These are phyloP conservation scores for Heliconius hermathena DNA, from an alignment of 1,140 invertebrate species.

Conservation along the genomic window DNA sequence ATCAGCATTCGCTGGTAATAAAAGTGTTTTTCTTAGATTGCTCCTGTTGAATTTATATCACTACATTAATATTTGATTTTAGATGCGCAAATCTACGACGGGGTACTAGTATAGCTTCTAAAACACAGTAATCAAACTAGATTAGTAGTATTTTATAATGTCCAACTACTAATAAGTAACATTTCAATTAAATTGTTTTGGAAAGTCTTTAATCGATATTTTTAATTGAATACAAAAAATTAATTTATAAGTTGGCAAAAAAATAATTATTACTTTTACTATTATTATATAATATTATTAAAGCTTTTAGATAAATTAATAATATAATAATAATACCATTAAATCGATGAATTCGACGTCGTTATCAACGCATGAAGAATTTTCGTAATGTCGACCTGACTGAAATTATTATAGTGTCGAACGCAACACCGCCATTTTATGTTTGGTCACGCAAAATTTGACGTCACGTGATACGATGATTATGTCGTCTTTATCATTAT, in stretches of 20 bases:
- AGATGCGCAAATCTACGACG: not conserved
- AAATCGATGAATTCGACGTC: not conserved
- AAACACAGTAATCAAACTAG: not conserved
- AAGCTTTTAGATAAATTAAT: too few relatives aligned
- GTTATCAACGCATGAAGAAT: conserved; percentile 23
- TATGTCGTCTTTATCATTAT: conserved; percentile 38
- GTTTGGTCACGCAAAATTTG: conserved; percentile 33
- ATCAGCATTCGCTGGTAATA: not conserved
- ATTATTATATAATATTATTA: too few relatives aligned
- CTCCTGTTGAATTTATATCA: not conserved
- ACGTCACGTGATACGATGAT: conserved; percentile 41
- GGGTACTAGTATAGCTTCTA: not conserved
- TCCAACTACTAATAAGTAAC: too few relatives aligned
- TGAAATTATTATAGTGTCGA: conserved; percentile 33
- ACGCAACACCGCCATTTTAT: conserved; percentile 34
- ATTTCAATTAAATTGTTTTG: too few relatives aligned
- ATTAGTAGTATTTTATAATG: not conserved
- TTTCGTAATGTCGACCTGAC: conserved; percentile 27
- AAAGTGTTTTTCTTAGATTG: not conserved
- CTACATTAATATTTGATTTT: conserved; percentile 6
- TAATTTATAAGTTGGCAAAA: too few relatives aligned
- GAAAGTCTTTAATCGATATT: too few relatives aligned
- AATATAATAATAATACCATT: not conserved
- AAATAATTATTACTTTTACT: too few relatives aligned
- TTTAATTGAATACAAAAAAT: too few relatives aligned